A percentile compares a stretch with the other conserved stretches of the same genome.
Evolutionary conservation across 2,797 vertebrate genomes (phyloP).

Genomic region (Paratrypauchen microcephalus): DNA sequence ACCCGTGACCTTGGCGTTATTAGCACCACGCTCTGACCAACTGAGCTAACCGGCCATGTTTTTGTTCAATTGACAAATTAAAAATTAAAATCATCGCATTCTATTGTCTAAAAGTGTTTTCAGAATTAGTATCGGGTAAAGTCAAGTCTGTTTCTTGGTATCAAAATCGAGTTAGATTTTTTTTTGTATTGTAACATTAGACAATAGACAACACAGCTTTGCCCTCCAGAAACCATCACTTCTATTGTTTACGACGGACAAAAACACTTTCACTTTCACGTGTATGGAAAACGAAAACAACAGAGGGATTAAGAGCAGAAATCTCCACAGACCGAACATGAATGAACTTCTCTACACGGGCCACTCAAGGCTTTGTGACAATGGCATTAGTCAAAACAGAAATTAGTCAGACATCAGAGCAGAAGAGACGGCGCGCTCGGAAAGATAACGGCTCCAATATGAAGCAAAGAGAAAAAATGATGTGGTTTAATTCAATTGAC

Average conservation of each 20-base stretch:
- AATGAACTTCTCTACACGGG: slow-evolving; percentile 35
- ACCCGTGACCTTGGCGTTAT: no score
- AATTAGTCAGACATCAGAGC: slow-evolving; percentile 33
- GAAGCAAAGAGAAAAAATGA: neutral
- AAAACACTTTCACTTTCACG: neutral
- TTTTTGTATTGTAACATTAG: no score
- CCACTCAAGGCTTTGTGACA: slow-evolving; percentile 38
- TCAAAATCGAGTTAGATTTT: no score
- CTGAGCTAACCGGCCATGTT: no score
- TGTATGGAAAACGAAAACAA: slow-evolving; percentile 21
- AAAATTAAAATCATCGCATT: no score
- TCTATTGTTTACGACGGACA: neutral
- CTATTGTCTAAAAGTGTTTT: no score
- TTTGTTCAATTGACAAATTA: no score
- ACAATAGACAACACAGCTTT: neutral
- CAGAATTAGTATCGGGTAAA: no score
- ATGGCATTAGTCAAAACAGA: slow-evolving; percentile 39
- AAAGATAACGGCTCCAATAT: slow-evolving; percentile 38
- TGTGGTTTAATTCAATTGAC: slow-evolving; percentile 48
- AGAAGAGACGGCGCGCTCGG: slow-evolving; percentile 19
- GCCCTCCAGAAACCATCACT: neutral
- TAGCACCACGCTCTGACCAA: no score
- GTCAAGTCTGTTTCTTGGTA: no score
- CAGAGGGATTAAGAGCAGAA: slow-evolving; percentile 39
- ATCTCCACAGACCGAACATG: slow-evolving; percentile 30